Evolutionary conservation across 2,888 invertebrate genomes (phyloP).

Genomic region (Leucoma salicis): DNA sequence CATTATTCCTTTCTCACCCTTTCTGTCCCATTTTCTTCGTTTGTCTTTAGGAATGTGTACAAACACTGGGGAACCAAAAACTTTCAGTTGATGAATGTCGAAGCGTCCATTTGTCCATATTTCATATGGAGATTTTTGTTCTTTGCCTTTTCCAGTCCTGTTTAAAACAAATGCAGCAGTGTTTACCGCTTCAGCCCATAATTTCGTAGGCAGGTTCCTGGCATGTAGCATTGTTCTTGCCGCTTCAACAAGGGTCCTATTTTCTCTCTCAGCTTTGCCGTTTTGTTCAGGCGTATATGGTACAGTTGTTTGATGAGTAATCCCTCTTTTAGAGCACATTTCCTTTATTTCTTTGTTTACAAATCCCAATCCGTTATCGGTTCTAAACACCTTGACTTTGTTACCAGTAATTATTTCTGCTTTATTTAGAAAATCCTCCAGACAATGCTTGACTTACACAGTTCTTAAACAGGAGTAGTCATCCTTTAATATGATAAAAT

Average conservation of each 20-base stretch:
- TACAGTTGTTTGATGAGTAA: conserved; percentile 4
- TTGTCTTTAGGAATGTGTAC: background rate
- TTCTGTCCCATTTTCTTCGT: background rate
- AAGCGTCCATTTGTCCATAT: too few species aligned
- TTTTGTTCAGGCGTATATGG: conserved; percentile 5
- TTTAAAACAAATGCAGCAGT: conserved; percentile 10
- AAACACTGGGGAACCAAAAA: background rate
- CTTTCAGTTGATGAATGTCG: background rate
- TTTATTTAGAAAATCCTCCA: background rate
- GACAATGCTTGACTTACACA: conserved; percentile 10
- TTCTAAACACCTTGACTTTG: background rate
- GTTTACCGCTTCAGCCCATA: too few species aligned
- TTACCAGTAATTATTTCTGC: conserved; percentile 6
- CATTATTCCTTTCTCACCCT: background rate
- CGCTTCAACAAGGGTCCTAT: conserved; percentile 9
- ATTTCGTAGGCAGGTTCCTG: background rate
- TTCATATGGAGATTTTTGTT: conserved; percentile 11
- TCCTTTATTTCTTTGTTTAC: background rate
- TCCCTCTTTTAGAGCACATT: too few species aligned
- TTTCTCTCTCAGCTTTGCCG: conserved; percentile 5
- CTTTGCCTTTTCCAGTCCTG: conserved; percentile 6
- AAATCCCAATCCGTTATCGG: conserved; percentile 6
- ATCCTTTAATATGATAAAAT: conserved; percentile 31
- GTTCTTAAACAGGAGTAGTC: conserved; percentile 24
- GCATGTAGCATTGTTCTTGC: conserved; percentile 11